These are phyloP conservation scores for Electrona antarctica DNA, from an alignment of 2,113 vertebrate genomes.

Conservation along the genomic window DNA sequence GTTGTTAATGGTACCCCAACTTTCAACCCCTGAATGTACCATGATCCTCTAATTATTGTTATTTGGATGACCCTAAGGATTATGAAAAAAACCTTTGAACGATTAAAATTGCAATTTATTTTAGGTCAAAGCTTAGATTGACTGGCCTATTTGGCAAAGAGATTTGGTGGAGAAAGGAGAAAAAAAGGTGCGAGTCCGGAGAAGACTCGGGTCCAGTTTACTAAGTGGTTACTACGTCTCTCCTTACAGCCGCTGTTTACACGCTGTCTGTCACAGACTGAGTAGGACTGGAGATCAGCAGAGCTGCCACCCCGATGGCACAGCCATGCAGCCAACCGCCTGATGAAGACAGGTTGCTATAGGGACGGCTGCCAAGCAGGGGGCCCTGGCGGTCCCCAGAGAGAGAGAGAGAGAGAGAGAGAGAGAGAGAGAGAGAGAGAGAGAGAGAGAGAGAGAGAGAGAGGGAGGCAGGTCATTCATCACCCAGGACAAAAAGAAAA, in stretches of 20 bases:
- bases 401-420: constrained; percentile 31
- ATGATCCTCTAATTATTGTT: no score
- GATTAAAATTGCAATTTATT: no score
- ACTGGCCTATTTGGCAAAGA: no score
- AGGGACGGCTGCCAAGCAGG: constrained; percentile 64
- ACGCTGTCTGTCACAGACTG: constrained; percentile 52
- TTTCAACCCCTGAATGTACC: no score
- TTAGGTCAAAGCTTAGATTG: no score
- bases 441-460: constrained; percentile 44
- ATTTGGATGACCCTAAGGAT: no score
- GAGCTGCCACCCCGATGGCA: constrained; percentile 58
- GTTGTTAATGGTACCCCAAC: no score
- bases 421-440: constrained; percentile 47
- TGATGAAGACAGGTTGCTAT: constrained; percentile 71
- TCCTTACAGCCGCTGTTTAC: constrained; percentile 53
- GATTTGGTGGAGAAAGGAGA: no score
- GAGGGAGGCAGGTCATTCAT: constrained; percentile 74
- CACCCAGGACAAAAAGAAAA: constrained; percentile 69
- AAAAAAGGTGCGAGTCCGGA: no score
- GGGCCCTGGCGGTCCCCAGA: constrained; percentile 53
- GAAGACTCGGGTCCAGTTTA: no score
- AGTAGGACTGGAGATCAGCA: constrained; percentile 53
- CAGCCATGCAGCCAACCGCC: constrained; percentile 40
- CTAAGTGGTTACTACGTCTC: no score
- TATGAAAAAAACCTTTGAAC: no score